A percentile compares a stretch with the other conserved stretches of the same genome.
Conservation (phyloP, 2,113 vertebrate species). For the Clarias magur region DNA sequence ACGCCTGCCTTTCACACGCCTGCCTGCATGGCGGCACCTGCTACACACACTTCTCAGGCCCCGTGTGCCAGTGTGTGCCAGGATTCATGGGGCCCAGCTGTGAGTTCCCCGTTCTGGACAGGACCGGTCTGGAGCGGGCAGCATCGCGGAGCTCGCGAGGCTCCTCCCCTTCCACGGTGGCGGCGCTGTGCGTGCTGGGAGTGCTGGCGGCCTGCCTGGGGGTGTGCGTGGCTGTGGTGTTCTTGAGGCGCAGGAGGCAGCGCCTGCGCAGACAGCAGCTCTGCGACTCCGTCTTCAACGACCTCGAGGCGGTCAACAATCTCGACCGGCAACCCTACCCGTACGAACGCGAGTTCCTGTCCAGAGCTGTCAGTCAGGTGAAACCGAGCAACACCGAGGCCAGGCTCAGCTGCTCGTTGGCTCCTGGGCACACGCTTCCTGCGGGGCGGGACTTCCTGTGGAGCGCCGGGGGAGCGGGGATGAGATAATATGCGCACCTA, state of each 20-base stretch:
- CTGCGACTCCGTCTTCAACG: slow-evolving; percentile 74
- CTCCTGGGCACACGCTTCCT: slow-evolving; percentile 56
- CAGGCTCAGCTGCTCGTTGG: slow-evolving; percentile 67
- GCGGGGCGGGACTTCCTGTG: slow-evolving; percentile 68
- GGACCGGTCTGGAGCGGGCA: slow-evolving; percentile 64
- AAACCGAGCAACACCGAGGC: slow-evolving; percentile 75
- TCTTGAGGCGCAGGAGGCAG: slow-evolving; percentile 66
- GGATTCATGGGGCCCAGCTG: slow-evolving; percentile 87
- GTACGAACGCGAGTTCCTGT: slow-evolving; percentile 74
- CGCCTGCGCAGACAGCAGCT: slow-evolving; percentile 68
- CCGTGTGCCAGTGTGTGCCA: slow-evolving; percentile 83
- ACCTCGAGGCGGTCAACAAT: slow-evolving; percentile 77
- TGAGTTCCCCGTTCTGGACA: slow-evolving; percentile 74
- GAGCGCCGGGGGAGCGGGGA: slow-evolving; percentile 64
- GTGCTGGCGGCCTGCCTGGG: slow-evolving; percentile 74
- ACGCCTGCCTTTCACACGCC: slow-evolving; percentile 79
- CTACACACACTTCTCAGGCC: slow-evolving; percentile 87
- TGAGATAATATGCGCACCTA: slow-evolving; percentile 61
- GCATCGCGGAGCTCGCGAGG: slow-evolving; percentile 60
- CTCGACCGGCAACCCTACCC: slow-evolving; percentile 57
- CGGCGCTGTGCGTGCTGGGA: slow-evolving; percentile 71
- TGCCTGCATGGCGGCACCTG: slow-evolving; percentile 85
- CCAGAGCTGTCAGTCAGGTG: slow-evolving; percentile 60
- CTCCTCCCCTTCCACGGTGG: slow-evolving; percentile 73
- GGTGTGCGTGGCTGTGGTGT: slow-evolving; percentile 68